A percentile compares a stretch with the other conserved stretches of the same genome.
Evolutionary conservation across 2,888 invertebrate species (phyloP).

Genomic region (Isoperla grammatica): DNA sequence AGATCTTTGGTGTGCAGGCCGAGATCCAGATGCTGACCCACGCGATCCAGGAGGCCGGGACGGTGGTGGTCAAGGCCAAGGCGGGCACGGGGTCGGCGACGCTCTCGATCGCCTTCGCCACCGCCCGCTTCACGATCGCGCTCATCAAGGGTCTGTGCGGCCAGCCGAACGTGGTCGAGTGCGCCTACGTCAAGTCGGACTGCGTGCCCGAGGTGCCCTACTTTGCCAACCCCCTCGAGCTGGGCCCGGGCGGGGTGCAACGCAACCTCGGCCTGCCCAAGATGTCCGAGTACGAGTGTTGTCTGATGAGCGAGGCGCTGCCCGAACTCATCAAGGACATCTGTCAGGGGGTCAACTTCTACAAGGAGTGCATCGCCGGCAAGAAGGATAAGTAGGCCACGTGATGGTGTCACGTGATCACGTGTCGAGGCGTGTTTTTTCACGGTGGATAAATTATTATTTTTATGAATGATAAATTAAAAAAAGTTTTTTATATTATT

Average conservation of each 20-base stretch:
- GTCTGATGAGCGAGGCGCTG: slow-evolving; percentile 9
- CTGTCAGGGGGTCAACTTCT: neutral
- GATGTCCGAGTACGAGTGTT: slow-evolving; percentile 15
- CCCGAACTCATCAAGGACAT: slow-evolving; percentile 10
- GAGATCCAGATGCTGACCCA: slow-evolving; percentile 41
- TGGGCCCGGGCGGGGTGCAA: slow-evolving; percentile 15
- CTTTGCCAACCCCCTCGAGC: slow-evolving; percentile 9
- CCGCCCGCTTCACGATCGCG: slow-evolving; percentile 52
- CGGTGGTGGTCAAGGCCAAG: slow-evolving; percentile 57
- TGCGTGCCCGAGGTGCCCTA: neutral
- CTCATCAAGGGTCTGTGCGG: slow-evolving; percentile 35
- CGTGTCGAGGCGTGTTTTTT: too few species aligned
- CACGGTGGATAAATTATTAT: too few species aligned
- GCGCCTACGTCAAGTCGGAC: slow-evolving; percentile 16
- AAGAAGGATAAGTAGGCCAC: too few species aligned
- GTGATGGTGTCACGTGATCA: too few species aligned
- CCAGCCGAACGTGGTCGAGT: slow-evolving; percentile 6
- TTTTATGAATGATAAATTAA: too few species aligned
- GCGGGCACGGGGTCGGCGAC: slow-evolving; percentile 55
- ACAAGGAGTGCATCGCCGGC: too few species aligned
- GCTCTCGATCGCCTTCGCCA: slow-evolving; percentile 60
- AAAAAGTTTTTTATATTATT: too few species aligned
- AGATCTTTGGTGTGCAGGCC: too few species aligned
- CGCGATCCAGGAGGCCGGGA: slow-evolving; percentile 54
- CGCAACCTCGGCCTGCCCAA: slow-evolving; percentile 16